Base-by-base conservation (phyloP, 2,113 vertebrate genomes). In the Lota lota region DNA sequence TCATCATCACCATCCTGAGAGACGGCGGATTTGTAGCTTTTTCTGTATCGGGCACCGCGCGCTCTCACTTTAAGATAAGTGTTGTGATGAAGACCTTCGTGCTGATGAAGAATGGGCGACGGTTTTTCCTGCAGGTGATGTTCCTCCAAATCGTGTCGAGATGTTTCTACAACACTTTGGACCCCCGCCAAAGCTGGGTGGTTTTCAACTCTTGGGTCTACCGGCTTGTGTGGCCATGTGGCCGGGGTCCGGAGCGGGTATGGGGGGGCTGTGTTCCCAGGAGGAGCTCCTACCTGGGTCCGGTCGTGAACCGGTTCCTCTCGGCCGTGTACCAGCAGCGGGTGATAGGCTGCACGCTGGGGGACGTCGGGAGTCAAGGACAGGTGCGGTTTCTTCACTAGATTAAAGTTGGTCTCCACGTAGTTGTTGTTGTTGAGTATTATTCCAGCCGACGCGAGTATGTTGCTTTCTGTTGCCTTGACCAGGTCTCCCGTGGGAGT, bases 21-120 rank as follows among this genome's bases (percentile, higher is more conserved):
- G 4, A 90, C 57, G 0, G 87, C 88, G 21, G 66, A 63, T 67
- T 81, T 88, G 75, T 90, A 90, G 74, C 87, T 90, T n/a, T 50
- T 58, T 11, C 88, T 63, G 79, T 84, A 8, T 67, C 75, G 77
- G 21, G 57, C 0, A 7, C 19, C 56, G 2, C 66, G 73, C 5
- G 57, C n/a, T 21, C 5, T 0, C 0, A 17, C 18, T 28, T 50
- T 36, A 21, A 22, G 4, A n/a, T 18, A 19, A 1, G 18, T 12
- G n/a, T 12, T 14, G 18, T 6, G 16, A 50, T 53, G 58, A 20
- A 22, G 64, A 28, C 0, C 59, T 65, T 40, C 18, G 63, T 4
- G 56, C 62, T 62, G 22, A 59, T 67, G 63, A 21, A 63, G 61
- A 61, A 1, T 14, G 17, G 15, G 15, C 16, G n/a, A 33, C 28